phyloP scores from a whole-genome alignment of 2,888 invertebrate genomes.

The Marasmarcha lunaedactyla region DNA sequence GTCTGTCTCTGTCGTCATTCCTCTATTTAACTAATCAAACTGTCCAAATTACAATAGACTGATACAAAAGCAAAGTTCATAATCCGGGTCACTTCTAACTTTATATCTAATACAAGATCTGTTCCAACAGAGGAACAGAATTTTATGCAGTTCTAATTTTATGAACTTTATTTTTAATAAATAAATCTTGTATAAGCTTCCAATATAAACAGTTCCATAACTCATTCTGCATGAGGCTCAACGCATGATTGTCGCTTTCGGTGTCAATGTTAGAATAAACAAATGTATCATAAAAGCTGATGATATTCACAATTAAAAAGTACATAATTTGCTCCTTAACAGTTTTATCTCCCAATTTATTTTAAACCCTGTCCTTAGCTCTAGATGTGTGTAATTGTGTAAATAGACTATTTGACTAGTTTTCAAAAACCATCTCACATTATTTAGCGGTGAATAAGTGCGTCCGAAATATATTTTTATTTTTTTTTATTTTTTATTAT shows the following conservation, averaged over 20 bases:
- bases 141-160: too few species aligned
- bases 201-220: background rate
- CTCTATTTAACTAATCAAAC: background rate
- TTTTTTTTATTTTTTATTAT: too few species aligned
- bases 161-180: background rate
- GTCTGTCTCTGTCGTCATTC: conserved; percentile 28
- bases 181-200: too few species aligned
- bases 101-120: too few species aligned
- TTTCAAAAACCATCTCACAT: too few species aligned
- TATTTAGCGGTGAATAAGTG: too few species aligned
- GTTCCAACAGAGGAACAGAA: too few species aligned
- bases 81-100: too few species aligned
- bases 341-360: conserved; percentile 10
- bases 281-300: background rate
- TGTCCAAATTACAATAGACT: background rate
- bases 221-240: background rate
- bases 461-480: too few species aligned
- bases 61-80: too few species aligned
- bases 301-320: conserved; percentile 5
- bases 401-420: too few species aligned
- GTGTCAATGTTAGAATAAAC: background rate
- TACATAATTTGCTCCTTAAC: conserved; percentile 43
- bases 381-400: too few species aligned
- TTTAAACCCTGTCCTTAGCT: conserved; percentile 8
- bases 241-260: conserved; percentile 1